Percentiles rank a stretch among this genome's conserved stretches.
Evolutionary conservation across 1,140 invertebrate species (phyloP).

Genomic region (Euwallacea similis): DNA sequence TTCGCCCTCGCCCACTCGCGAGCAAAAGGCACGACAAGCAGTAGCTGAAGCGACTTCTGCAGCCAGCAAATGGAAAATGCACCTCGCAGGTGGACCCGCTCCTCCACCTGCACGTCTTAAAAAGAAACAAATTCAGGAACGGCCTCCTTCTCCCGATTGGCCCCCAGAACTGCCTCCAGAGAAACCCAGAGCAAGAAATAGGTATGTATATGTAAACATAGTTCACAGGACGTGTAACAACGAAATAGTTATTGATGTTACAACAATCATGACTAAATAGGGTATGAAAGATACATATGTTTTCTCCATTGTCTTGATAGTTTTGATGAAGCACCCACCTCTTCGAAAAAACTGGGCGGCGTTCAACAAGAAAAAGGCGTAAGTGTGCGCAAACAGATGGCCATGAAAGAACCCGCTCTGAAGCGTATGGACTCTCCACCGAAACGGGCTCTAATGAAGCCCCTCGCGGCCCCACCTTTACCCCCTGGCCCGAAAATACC

Average conservation of each 20-base stretch:
- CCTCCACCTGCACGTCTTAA: slow-evolving; percentile 48
- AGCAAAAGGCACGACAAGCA: slow-evolving; percentile 53
- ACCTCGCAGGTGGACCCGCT: slow-evolving; percentile 41
- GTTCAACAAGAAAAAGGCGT: slow-evolving; percentile 57
- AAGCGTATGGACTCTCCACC: slow-evolving; percentile 56
- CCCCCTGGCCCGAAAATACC: slow-evolving; percentile 48
- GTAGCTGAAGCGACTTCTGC: slow-evolving; percentile 53
- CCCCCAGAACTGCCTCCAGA: slow-evolving; percentile 29
- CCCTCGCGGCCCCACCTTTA: slow-evolving; percentile 28
- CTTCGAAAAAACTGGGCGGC: slow-evolving; percentile 34
- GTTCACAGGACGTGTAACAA: too few species aligned
- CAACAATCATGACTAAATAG: neutral
- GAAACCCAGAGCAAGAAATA: slow-evolving; percentile 34
- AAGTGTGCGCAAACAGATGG: slow-evolving; percentile 61
- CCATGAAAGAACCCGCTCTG: slow-evolving; percentile 56
- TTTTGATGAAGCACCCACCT: slow-evolving; percentile 26
- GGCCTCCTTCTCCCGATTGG: slow-evolving; percentile 39
- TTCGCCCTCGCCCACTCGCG: slow-evolving; percentile 53
- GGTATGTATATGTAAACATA: neutral
- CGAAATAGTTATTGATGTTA: neutral
- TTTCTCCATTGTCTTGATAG: slow-evolving; percentile 1
- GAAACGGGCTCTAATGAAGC: slow-evolving; percentile 36
- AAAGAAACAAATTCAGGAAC: slow-evolving; percentile 45
- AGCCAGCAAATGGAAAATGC: slow-evolving; percentile 53
- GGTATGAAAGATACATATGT: neutral